Base-by-base conservation (phyloP, 2,113 vertebrate genomes). In the Tupaia tana region DNA sequence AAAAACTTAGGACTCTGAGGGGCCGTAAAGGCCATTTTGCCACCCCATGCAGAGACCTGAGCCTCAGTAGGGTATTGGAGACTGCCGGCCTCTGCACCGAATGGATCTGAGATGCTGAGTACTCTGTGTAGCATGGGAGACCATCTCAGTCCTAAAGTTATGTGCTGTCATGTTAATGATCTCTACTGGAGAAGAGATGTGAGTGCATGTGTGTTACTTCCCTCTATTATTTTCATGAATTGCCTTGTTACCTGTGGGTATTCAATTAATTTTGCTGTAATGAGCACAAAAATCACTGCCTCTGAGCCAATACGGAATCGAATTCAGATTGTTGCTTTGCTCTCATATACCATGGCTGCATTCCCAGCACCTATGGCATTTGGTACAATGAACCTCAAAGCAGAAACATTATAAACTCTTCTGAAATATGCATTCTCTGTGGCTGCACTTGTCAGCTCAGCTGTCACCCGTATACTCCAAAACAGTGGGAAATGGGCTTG, bases 191-290 rank as follows among this genome's bases (percentile, higher is more conserved):
- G 9, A 91, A 86, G 52, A 90, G 66, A 11, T 90, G 20, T 90
- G 87, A 92, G 56, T 27, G 77, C 43, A 63, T 24, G 16, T 52
- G 56, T 56, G 63, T 54, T 31, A 59, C 75, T 86, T 82, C 54
- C 74, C 1, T 12, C 31, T 75, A 69, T 63, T 75, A 84, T 16
- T 81, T 84, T 71, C 34, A 69, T 63, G 77, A 85, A 29, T 69
- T 87, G 22, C 12, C 34, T 59, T 93, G 4, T 69, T 93, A 90
- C 22, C 92, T 80, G 61, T 71, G 69, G n/a, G 9, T 83, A 86
- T 19, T 79, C 10, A 89, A 86, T 95, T 91, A 83, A 83, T 80
- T 91, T 88, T 84, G 86, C 95, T n/a, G 25, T 86, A 93, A 43
- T 52, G 34, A 93, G 64, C 25, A 87, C 67, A 56, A 84, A 79